A percentile compares a stretch with the other conserved stretches of the same genome.
phyloP scores from a whole-genome alignment of 2,797 vertebrate species.

The Paguma larvata region DNA sequence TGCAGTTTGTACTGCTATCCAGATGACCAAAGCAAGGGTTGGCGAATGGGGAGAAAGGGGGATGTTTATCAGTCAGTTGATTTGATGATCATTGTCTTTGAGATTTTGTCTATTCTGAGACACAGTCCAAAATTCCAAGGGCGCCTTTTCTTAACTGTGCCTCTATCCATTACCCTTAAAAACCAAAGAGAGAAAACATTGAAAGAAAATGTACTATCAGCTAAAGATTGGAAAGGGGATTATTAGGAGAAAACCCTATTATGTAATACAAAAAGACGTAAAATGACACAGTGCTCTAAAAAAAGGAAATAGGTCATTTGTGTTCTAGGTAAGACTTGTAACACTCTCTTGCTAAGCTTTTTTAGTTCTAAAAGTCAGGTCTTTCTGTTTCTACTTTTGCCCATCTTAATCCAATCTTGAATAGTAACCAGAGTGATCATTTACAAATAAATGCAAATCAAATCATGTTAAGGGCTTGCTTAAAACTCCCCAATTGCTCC shows the following conservation, averaged over 20 bases:
- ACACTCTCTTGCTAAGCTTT: not conserved
- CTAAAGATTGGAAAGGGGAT: not conserved
- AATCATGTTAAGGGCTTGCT: not conserved
- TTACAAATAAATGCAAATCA: constrained; percentile 52
- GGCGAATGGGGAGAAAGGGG: not conserved
- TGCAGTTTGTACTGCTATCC: not conserved
- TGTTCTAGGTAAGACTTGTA: not conserved
- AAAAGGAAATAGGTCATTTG: constrained; percentile 28
- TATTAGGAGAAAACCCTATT: not conserved
- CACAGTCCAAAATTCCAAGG: not conserved
- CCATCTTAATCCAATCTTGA: not conserved
- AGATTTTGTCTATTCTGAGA: not conserved
- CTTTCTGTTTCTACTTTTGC: not conserved
- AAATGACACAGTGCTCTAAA: not conserved
- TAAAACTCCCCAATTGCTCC: not conserved
- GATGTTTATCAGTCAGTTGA: not conserved
- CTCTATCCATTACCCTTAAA: not conserved
- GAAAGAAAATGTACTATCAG: not conserved
- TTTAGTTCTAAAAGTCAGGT: not conserved
- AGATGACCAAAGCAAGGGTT: not conserved
- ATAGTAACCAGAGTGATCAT: not conserved
- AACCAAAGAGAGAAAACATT: not conserved
- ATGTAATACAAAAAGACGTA: not conserved
- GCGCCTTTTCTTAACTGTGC: not conserved
- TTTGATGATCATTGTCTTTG: not conserved